Percentiles rank a stretch among this genome's conserved stretches.
Conservation (phyloP, 2,888 invertebrate genomes). For the Thereva nobilitata region DNA sequence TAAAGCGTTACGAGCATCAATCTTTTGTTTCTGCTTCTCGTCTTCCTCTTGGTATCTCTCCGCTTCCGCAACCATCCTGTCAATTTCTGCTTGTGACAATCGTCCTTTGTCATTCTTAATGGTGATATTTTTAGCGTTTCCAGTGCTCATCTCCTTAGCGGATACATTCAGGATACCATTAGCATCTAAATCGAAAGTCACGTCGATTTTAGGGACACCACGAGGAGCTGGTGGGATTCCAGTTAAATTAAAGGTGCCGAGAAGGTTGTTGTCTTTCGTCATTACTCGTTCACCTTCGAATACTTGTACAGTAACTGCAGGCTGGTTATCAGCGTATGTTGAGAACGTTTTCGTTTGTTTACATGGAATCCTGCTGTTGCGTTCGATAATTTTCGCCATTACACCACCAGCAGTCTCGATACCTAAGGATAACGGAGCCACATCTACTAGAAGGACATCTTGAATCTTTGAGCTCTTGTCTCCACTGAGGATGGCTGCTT, state of each 20-base stretch:
- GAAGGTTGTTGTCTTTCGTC: conserved; percentile 91
- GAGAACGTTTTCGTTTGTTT: conserved; percentile 76
- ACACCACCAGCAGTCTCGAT: conserved; percentile 83
- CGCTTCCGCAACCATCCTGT: conserved; percentile 76
- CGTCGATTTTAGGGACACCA: conserved; percentile 85
- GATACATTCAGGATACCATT: conserved; percentile 93
- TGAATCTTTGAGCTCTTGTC: conserved; percentile 74
- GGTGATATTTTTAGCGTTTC: conserved; percentile 74
- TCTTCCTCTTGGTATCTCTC: conserved; percentile 76
- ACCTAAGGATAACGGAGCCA: conserved; percentile 70
- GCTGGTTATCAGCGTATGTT: conserved; percentile 81
- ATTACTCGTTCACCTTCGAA: conserved; percentile 82
- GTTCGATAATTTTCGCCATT: conserved; percentile 75
- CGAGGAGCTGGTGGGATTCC: conserved; percentile 94
- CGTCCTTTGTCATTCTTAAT: conserved; percentile 84
- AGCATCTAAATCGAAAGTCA: conserved; percentile 82
- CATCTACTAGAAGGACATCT: conserved; percentile 72
- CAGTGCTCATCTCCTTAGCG: conserved; percentile 71
- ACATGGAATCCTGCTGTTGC: conserved; percentile 73
- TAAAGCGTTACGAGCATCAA: conserved; percentile 71
- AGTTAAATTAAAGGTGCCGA: conserved; percentile 93
- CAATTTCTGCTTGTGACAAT: conserved; percentile 79
- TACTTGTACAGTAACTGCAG: conserved; percentile 73
- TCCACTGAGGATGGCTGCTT: conserved; percentile 73
- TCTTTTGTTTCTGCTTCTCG: conserved; percentile 68